Conservation (phyloP, 2,797 vertebrate genomes). For the Gymnoscopelus braueri region DNA sequence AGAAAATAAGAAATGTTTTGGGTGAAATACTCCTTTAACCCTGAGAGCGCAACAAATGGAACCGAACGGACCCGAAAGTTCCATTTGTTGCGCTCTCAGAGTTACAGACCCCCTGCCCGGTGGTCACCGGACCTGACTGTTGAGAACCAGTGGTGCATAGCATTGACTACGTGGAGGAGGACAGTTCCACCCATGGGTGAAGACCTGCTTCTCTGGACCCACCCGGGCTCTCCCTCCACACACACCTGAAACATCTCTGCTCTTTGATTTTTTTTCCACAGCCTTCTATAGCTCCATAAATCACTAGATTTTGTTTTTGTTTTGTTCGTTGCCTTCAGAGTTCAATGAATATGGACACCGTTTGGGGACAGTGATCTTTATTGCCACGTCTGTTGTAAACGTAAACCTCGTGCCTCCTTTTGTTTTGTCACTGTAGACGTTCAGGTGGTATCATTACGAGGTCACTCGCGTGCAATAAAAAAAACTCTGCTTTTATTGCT, state of each 20-base stretch:
- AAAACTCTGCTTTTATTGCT: not conserved
- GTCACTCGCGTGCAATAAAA: not conserved
- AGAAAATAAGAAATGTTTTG: no score
- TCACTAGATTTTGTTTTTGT: not conserved
- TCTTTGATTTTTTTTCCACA: not conserved
- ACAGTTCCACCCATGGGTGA: not conserved
- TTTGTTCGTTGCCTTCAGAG: not conserved
- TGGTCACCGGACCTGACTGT: no score
- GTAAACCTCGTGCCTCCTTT: not conserved
- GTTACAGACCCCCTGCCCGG: no score
- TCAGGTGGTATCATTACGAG: slow-evolving; percentile 1
- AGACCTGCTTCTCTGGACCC: not conserved
- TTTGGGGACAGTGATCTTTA: not conserved
- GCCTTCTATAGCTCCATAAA: no score
- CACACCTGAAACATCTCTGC: not conserved
- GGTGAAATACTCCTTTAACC: no score
- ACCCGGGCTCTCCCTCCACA: not conserved
- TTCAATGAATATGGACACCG: not conserved
- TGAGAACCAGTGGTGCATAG: no score
- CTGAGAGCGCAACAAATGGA: no score
- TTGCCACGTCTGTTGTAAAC: not conserved
- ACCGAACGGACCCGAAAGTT: no score
- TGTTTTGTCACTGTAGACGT: not conserved
- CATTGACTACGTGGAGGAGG: not conserved
- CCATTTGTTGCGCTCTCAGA: no score